Percentiles rank a stretch among this genome's conserved stretches.
These are phyloP conservation scores for Scomber scombrus DNA, from an alignment of 2,113 vertebrate genomes.

Conservation along the genomic window DNA sequence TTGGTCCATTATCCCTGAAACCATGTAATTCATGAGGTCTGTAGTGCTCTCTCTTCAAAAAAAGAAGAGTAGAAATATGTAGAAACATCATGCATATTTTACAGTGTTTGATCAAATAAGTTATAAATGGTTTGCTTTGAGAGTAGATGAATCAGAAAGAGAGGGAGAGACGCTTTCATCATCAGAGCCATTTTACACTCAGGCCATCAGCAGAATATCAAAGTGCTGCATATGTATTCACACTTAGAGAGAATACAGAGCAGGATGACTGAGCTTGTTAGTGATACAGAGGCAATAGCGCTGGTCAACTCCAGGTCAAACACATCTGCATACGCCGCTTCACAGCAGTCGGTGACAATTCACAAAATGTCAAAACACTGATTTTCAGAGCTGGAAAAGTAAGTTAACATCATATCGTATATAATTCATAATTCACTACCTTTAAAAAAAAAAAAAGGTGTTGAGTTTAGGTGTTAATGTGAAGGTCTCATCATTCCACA, in stretches of 20 bases:
- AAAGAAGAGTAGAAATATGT: slow-evolving; percentile 2
- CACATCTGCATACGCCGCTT: slow-evolving; percentile 21
- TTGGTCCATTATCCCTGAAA: neutral
- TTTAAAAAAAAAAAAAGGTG: neutral
- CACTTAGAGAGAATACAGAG: neutral
- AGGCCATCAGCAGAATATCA: slow-evolving; percentile 47
- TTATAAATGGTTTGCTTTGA: slow-evolving; percentile 44
- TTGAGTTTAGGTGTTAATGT: neutral
- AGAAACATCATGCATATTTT: slow-evolving; percentile 47
- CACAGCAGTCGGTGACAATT: slow-evolving; percentile 1
- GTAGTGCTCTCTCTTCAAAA: neutral
- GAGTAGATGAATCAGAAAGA: slow-evolving; percentile 38
- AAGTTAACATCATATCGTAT: neutral
- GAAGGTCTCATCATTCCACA: too few relatives aligned
- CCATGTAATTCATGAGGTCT: neutral
- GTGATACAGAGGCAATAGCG: neutral
- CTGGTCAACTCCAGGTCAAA: slow-evolving; percentile 38
- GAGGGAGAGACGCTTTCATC: slow-evolving; percentile 42
- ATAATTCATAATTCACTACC: too few relatives aligned
- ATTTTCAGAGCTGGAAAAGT: neutral
- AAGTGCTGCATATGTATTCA: slow-evolving; percentile 45
- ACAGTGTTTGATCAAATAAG: slow-evolving; percentile 46
- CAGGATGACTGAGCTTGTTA: slow-evolving; percentile 28
- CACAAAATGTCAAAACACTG: neutral
- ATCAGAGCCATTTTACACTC: slow-evolving; percentile 24